phyloP scores from a whole-genome alignment of 2,888 invertebrate species.

The Apotomis betuletana region DNA sequence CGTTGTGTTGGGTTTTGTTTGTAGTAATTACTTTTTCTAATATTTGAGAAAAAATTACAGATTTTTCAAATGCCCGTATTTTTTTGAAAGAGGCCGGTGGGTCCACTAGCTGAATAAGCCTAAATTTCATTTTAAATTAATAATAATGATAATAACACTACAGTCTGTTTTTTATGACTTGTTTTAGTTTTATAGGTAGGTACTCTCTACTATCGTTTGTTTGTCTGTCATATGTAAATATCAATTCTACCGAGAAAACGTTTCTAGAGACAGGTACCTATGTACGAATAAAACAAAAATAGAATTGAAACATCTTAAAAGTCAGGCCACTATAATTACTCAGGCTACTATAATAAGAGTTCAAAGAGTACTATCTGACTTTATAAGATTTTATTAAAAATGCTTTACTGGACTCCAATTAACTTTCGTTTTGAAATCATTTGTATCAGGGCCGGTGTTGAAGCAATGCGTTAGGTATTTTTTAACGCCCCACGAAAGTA shows the following conservation, averaged over 20 bases:
- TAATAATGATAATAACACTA: too few species aligned
- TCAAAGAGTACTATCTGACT: neutral
- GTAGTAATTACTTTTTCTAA: neutral
- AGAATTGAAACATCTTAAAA: neutral
- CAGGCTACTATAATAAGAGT: conserved; percentile 1
- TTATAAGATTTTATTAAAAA: conserved; percentile 1
- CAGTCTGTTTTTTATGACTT: too few species aligned
- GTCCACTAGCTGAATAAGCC: too few species aligned
- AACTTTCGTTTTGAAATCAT: conserved; percentile 19
- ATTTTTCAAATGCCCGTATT: too few species aligned
- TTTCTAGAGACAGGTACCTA: too few species aligned
- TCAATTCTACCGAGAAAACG: too few species aligned
- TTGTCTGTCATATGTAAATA: too few species aligned
- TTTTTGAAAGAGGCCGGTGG: too few species aligned
- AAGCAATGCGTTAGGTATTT: neutral
- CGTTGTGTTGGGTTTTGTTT: conserved; percentile 6
- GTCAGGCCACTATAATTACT: neutral
- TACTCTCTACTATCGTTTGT: too few species aligned
- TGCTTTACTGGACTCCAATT: conserved; percentile 25
- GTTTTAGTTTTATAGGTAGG: too few species aligned
- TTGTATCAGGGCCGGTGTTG: neutral
- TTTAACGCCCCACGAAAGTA: neutral
- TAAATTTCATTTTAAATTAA: too few species aligned
- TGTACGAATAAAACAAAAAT: neutral
- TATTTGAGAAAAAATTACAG: too few species aligned